phyloP scores from a whole-genome alignment of 2,797 vertebrate genomes.

The Ctenochaetus hawaiiensis region DNA sequence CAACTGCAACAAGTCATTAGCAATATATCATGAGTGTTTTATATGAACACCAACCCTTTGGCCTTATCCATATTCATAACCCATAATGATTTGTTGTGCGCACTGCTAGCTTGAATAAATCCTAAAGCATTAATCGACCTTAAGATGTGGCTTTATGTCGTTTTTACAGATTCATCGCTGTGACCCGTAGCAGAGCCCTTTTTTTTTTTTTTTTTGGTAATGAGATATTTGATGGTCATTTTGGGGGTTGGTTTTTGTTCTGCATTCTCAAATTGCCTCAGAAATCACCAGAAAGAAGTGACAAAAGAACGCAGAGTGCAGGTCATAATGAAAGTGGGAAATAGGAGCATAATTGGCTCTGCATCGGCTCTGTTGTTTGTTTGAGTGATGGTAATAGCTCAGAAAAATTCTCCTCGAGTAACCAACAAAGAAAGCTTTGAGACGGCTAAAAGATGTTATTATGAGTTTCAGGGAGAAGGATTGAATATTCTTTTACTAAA shows the following conservation, averaged over 20 bases:
- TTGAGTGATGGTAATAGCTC: conserved; percentile 64
- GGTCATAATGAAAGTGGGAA: conserved; percentile 48
- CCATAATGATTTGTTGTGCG: conserved; percentile 6
- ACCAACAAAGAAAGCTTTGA: conserved; percentile 50
- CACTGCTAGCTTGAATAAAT: conserved; percentile 3
- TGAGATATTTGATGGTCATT: conserved; percentile 49
- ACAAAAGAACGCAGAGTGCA: conserved; percentile 31
- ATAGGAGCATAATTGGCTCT: conserved; percentile 56
- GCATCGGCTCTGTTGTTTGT: conserved; percentile 44
- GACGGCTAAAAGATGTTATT: conserved; percentile 16
- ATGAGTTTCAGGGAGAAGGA: conserved; percentile 29
- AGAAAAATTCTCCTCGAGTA: conserved; percentile 59
- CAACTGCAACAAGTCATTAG: conserved; percentile 6
- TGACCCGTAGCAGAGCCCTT: conserved; percentile 14
- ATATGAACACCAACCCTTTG: conserved; percentile 15
- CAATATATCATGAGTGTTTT: not conserved
- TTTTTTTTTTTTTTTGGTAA: conserved; percentile 3
- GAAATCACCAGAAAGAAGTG: conserved; percentile 33
- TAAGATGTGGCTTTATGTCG: conserved; percentile 9
- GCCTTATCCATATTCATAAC: conserved; percentile 37
- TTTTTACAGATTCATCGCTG: conserved; percentile 27
- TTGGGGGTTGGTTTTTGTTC: conserved; percentile 37
- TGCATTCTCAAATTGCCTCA: conserved; percentile 46
- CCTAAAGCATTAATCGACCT: conserved; percentile 25
- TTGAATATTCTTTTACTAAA: conserved; percentile 44